Evolutionary conservation across 2,113 vertebrate species (phyloP), one percentile per base, ranked within the genome.

Genomic region (Spizaetus ornatus): DNA sequence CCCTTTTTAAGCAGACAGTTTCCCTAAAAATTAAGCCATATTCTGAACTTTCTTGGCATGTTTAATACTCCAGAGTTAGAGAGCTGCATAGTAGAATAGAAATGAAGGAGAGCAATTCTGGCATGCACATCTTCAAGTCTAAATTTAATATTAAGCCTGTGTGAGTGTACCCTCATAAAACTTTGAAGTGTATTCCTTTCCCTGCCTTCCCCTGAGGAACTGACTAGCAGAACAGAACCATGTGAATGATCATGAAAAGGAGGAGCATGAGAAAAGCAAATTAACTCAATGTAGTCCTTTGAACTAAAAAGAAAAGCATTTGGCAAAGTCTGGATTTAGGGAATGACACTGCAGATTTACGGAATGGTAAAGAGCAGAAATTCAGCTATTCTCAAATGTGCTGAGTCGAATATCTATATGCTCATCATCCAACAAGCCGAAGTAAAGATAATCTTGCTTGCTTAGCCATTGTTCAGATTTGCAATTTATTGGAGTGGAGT

Each of bases 61-160:
- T 65, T 85, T 74, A 91, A 62, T 84, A 94, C 71, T 72, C 61
- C 70, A 48, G 70, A 91, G 81, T 61, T 76, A 93, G 63, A 38
- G 11, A 53, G n/a, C 72, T 40, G 17, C 22, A 72, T 9, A 65
- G 62, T 6, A 93, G 93, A 91, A 88, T 4, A 86, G 88, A 89
- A 95, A 87, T 67, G 56, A 82, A 95, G 40, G 38, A 56, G 7
- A 83, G 29, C 52, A 63, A 38, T 89, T 83, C 72, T 93, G 81
- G 62, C 77, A 84, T 66, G 36, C 42, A 94, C 70, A 69, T 65
- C 86, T 94, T 89, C 79, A 55, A 92, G 67, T 53, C 62, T 87
- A 95, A 82, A 91, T 96, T 94, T 85, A 90, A 82, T 89, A 95
- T 89, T 95, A 86, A 95, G 78, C 93, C 85, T 84, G 80, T 95